Evolutionary conservation across 2,797 vertebrate genomes (phyloP).

Genomic region (Alca torda): DNA sequence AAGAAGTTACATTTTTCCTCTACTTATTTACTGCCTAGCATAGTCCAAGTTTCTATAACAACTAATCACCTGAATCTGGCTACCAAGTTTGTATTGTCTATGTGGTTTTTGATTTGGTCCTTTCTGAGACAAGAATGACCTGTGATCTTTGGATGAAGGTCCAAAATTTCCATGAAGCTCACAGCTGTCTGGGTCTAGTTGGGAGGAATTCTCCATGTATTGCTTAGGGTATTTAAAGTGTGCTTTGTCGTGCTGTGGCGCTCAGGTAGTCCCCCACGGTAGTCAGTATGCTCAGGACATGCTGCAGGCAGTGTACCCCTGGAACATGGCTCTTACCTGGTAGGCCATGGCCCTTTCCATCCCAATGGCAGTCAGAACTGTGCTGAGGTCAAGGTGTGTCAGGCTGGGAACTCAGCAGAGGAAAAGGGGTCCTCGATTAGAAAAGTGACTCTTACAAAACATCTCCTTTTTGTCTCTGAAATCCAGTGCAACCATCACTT

Average conservation of each 20-base stretch:
- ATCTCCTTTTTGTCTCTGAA: neutral
- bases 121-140: neutral
- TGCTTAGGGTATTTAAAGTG: neutral
- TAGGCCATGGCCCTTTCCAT: neutral
- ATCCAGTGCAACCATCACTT: neutral
- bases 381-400: neutral
- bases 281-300: neutral
- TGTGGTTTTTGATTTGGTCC: neutral
- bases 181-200: neutral
- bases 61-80: neutral
- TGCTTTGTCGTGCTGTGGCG: neutral
- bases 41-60: neutral
- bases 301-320: neutral
- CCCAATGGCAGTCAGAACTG: neutral
- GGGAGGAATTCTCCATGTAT: neutral
- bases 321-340: neutral
- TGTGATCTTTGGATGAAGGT: neutral
- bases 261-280: fast-evolving
- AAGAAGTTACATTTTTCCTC: neutral
- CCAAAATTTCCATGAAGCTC: neutral
- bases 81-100: neutral
- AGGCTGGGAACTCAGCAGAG: neutral
- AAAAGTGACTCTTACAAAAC: neutral
- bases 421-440: neutral
- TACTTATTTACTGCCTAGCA: neutral